Percentiles rank a stretch among this genome's conserved stretches.
Conservation (phyloP, 1,140 invertebrate genomes). For the Bombus sibiricus region DNA sequence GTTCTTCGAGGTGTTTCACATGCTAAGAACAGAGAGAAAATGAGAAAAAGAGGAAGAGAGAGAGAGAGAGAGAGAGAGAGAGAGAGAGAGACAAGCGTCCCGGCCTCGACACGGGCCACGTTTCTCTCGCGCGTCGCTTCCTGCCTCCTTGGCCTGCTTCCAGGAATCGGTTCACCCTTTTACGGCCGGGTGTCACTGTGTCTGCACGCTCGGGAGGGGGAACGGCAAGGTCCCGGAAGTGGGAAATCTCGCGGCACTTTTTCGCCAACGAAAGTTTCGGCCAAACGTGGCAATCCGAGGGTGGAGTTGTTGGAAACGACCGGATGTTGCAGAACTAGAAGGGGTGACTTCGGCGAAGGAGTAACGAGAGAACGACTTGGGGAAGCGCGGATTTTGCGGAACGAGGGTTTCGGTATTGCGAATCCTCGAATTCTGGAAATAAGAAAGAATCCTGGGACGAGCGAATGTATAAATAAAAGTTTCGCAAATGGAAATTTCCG, state of each 20-base stretch:
- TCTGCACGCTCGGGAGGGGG: background rate
- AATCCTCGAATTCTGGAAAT: background rate
- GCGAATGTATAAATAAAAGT: too few relatives aligned
- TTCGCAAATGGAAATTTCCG: too few relatives aligned
- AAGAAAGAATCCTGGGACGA: background rate
- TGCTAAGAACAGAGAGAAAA: background rate
- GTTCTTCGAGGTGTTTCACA: background rate
- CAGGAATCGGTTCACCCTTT: constrained; percentile 30
- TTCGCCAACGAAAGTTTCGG: background rate
- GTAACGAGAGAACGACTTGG: too few relatives aligned
- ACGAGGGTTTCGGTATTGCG: background rate
- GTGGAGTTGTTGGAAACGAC: background rate
- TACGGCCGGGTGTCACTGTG: constrained; percentile 16
- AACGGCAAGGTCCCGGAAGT: background rate
- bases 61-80: background rate
- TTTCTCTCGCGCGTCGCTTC: constrained; percentile 20
- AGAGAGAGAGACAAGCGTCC: background rate
- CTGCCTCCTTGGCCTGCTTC: constrained; percentile 30
- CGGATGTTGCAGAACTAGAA: background rate
- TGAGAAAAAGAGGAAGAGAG: background rate
- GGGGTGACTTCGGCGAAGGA: background rate
- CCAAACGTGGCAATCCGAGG: background rate
- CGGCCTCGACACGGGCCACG: constrained; percentile 28
- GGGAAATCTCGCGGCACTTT: constrained; percentile 13
- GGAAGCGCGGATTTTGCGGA: too few relatives aligned